Evolutionary conservation across 1,140 invertebrate genomes (phyloP), one percentile per base, ranked within the genome.

Genomic region (Ceratosolen solmsi): DNA sequence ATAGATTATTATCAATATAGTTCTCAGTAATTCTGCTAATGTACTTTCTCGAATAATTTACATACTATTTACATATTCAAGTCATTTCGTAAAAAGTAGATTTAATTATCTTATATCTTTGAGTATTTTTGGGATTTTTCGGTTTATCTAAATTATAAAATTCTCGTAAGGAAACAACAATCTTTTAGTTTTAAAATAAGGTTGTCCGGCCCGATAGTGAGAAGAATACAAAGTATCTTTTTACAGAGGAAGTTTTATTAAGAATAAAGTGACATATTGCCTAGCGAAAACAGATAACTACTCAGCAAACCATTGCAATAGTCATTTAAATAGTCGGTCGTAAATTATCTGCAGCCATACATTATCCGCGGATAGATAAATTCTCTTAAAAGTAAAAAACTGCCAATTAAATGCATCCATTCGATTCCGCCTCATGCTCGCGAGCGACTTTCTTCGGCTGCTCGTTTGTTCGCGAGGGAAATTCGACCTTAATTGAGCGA

Each of bases 401-500:
- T 5, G 30, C 30, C 41, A 78, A 78, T 78, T 68, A 78, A 33
- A 27, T 54, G 33, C 11, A 46, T 17, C 46, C 25, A 56, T 20
- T 17, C 63, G 63, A 68, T 9, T 73, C 30, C 15, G 33, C 27
- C 22, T 38, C 30, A 1, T 36, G 60, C 60, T 65, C 13, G 8
- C 20, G 38, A 63, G 27, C 11, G 60, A 70, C n/a, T 56, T n/a
- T 70, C 33, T 79, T 56, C 17, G 33, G 33, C 30, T 2, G 49
- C 27, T 38, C 46, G 30, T 9, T 77, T 49, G 8, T n/a, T 8
- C 56, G 17, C 11, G 25, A 8, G 41, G 72, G 58, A 75, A 81
- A 75, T 81, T 75, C 72, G 60, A 76, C 49, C 60, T 82, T 82
- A 76, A 82, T 76, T 82, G 63, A 58, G 36, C 33, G 41, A 15